These are phyloP conservation scores for Medauroidea extradentata DNA, from an alignment of 1,140 invertebrate species.

Conservation along the genomic window DNA sequence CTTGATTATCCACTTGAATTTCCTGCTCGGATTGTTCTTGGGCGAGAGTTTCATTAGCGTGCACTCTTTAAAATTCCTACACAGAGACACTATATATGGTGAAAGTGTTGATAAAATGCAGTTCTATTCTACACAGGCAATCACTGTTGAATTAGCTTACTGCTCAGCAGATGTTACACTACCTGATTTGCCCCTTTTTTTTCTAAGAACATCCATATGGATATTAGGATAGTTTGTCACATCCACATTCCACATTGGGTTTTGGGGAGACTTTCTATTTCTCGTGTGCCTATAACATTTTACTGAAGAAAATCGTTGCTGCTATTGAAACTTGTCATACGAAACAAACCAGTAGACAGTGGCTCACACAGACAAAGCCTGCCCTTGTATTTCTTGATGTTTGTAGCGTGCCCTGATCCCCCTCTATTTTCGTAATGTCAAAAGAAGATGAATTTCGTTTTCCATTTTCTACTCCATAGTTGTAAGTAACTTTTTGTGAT, in stretches of 20 bases:
- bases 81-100: constrained; percentile 38
- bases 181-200: constrained; percentile 25
- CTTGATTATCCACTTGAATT: constrained; percentile 18
- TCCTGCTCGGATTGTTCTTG: constrained; percentile 6
- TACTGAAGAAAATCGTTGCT: constrained; percentile 8
- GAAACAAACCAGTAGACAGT: constrained; percentile 6
- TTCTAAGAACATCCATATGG: constrained; percentile 22
- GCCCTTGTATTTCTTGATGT: constrained; percentile 34
- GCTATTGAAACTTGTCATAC: constrained; percentile 13
- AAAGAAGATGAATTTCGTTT: constrained; percentile 26
- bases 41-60: constrained; percentile 24
- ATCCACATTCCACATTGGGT: constrained; percentile 9
- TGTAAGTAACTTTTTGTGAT: constrained; percentile 29
- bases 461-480: constrained; percentile 32
- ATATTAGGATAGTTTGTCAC: constrained; percentile 29
- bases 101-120: constrained; percentile 33
- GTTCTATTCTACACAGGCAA: constrained; percentile 35
- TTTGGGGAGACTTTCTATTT: constrained; percentile 4
- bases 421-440: constrained; percentile 30
- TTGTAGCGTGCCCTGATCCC: constrained; percentile 36
- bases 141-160: constrained; percentile 40
- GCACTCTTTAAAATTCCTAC: constrained; percentile 32
- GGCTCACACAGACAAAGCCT: constrained; percentile 13
- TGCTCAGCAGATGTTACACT: constrained; percentile 42
- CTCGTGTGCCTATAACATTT: background rate